phyloP scores from a whole-genome alignment of 2,888 invertebrate genomes.

The Panopea generosa region DNA sequence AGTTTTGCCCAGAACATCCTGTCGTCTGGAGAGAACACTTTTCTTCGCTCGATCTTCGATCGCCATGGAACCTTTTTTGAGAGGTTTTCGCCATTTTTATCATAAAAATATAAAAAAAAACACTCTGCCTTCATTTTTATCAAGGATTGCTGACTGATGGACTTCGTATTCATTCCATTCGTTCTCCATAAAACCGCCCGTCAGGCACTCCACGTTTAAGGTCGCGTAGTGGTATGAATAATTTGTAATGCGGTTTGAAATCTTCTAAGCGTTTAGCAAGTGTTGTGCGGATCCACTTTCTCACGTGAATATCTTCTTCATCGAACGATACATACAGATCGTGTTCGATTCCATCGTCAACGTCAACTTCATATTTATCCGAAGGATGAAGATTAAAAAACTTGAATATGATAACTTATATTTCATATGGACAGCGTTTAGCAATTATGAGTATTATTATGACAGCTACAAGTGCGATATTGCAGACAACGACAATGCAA shows the following conservation, averaged over 20 bases:
- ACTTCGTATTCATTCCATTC: too few relatives aligned
- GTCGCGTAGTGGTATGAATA: too few relatives aligned
- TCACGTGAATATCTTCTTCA: not conserved
- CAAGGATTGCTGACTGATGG: not conserved
- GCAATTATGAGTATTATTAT: not conserved
- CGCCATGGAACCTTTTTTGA: not conserved
- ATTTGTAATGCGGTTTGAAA: not conserved
- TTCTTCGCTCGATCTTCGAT: not conserved
- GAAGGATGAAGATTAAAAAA: not conserved
- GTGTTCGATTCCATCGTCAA: not conserved
- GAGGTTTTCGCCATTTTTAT: not conserved
- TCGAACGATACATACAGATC: too few relatives aligned
- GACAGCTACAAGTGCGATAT: not conserved
- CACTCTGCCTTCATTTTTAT: not conserved
- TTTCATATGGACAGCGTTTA: conserved; percentile 1
- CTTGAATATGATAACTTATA: not conserved
- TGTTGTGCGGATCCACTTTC: not conserved
- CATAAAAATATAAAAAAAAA: not conserved
- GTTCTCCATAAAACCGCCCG: too few relatives aligned
- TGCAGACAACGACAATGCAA: not conserved
- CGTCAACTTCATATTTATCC: not conserved
- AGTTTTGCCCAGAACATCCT: too few relatives aligned
- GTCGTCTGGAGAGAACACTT: not conserved
- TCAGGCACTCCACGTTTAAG: too few relatives aligned
- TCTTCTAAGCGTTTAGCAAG: not conserved